phyloP scores from a whole-genome alignment of 1,140 invertebrate species.

The Diplogasteroides magnus region DNA sequence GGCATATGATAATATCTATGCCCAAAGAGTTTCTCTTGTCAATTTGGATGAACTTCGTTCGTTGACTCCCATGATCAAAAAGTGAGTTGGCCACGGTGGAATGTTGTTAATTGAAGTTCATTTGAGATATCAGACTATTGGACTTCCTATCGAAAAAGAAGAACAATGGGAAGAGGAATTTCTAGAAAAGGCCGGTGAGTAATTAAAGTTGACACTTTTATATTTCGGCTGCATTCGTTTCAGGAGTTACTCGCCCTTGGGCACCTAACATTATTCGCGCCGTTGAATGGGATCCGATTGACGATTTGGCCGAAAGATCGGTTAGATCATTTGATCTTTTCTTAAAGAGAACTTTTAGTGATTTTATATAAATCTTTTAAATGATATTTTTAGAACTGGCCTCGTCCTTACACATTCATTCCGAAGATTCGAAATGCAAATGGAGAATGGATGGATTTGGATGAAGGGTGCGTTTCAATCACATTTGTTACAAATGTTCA shows the following conservation, averaged over 20 bases:
- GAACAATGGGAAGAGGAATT: constrained; percentile 28
- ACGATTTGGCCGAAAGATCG: constrained; percentile 11
- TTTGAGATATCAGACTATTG: constrained; percentile 4
- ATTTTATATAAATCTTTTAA: not conserved
- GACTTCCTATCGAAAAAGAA: constrained; percentile 1
- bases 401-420: constrained; percentile 15
- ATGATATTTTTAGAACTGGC: constrained; percentile 19
- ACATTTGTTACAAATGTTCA: too few species aligned
- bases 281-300: constrained; percentile 1
- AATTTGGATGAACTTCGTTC: constrained; percentile 16
- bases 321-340: not conserved
- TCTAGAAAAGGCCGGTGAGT: constrained; percentile 17
- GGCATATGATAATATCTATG: constrained; percentile 10
- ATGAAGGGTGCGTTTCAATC: too few species aligned
- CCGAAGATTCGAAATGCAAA: constrained; percentile 6
- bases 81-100: not conserved
- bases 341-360: not conserved
- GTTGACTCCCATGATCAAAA: not conserved
- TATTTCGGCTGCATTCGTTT: too few species aligned
- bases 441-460: too few species aligned
- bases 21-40: constrained; percentile 17
- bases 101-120: not conserved
- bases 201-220: too few species aligned
- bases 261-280: too few species aligned
- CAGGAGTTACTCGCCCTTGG: not conserved